Conservation (phyloP, 2,888 invertebrate species). For the Cryptocephalus moraei region DNA sequence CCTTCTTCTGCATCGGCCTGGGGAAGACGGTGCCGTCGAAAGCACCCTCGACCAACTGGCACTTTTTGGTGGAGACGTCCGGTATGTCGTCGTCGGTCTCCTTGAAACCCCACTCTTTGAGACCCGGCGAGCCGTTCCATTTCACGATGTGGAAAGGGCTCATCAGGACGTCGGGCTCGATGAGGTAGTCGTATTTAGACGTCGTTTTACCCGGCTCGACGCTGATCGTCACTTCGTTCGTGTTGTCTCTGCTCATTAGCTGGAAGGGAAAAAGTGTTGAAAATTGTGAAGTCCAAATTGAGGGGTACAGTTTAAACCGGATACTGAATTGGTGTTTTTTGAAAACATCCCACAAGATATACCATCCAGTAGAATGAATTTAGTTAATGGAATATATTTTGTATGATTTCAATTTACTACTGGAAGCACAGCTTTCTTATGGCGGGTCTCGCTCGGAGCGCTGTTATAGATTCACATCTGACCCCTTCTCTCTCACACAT, state of each 20-base stretch:
- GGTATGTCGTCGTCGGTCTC: constrained; percentile 18
- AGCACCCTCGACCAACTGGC: constrained; percentile 56
- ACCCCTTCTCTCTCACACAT: too few species aligned
- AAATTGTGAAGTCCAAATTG: too few species aligned
- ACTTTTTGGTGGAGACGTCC: constrained; percentile 41
- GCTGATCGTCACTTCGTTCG: constrained; percentile 47
- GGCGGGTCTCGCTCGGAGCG: too few species aligned
- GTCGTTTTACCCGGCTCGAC: constrained; percentile 26
- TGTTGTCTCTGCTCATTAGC: constrained; percentile 50
- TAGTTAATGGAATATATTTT: too few species aligned
- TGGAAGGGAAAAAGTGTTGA: constrained; percentile 30
- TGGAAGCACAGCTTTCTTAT: too few species aligned
- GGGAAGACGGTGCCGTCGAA: constrained; percentile 69
- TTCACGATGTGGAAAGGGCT: constrained; percentile 45
- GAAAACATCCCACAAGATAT: too few species aligned
- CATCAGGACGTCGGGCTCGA: constrained; percentile 24
- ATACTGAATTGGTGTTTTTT: too few species aligned
- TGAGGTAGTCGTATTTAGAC: constrained; percentile 17
- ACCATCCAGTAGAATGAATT: too few species aligned
- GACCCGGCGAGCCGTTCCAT: constrained; percentile 56
- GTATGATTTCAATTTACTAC: too few species aligned
- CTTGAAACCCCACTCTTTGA: constrained; percentile 58
- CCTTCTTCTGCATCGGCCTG: constrained; percentile 43
- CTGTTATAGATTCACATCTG: too few species aligned
- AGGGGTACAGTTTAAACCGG: too few species aligned